Conservation (phyloP, 2,797 vertebrate species). For the Pantherophis vulpinus region DNA sequence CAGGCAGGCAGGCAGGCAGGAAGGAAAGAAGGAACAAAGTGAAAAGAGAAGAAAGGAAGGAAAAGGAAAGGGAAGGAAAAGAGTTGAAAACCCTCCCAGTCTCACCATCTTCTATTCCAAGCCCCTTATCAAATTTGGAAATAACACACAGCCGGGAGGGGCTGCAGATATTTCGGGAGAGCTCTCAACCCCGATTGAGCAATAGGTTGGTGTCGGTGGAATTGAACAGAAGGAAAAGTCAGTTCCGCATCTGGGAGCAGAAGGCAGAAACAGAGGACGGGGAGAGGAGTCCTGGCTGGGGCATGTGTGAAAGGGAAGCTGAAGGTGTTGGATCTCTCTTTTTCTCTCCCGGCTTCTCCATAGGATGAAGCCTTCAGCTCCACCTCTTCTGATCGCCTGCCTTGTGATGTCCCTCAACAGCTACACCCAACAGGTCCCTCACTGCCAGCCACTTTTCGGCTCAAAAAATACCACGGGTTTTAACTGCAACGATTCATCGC, state of each 20-base stretch:
- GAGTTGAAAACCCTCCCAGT: not conserved
- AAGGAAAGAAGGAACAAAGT: too few relatives aligned
- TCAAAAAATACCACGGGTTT: not conserved
- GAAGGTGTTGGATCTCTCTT: not conserved
- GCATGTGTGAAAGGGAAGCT: not conserved
- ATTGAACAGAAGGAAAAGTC: not conserved
- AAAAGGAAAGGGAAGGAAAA: not conserved
- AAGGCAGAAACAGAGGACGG: not conserved
- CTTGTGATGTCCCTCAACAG: not conserved
- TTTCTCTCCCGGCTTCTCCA: not conserved
- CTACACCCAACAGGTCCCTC: accelerated
- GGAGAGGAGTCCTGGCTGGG: not conserved
- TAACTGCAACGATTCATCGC: not conserved
- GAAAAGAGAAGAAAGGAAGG: not conserved
- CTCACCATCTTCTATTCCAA: not conserved
- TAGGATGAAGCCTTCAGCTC: not conserved
- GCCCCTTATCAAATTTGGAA: not conserved
- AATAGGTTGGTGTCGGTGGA: not conserved
- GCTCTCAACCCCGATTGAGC: not conserved
- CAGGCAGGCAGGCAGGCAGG: too few relatives aligned
- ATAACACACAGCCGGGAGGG: not conserved
- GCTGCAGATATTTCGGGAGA: not conserved
- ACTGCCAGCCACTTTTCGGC: not conserved
- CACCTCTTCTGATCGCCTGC: accelerated
- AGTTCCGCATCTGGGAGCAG: not conserved